phyloP scores from a whole-genome alignment of 2,888 invertebrate genomes.

The Holacanthella duospinosa region DNA sequence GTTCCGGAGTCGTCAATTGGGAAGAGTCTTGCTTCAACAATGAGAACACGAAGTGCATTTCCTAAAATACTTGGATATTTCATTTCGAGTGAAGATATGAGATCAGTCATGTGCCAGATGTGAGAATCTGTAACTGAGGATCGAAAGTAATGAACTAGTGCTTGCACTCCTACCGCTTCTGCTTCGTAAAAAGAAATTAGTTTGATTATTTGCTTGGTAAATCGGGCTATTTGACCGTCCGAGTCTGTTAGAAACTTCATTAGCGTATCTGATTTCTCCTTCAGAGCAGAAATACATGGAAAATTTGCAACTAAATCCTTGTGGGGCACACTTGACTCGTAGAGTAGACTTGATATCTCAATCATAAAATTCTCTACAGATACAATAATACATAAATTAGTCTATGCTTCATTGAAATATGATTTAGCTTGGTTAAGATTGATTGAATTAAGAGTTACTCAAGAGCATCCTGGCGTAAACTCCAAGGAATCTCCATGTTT shows the following conservation, averaged over 20 bases:
- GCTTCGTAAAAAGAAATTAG: slow-evolving; percentile 26
- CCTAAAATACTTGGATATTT: slow-evolving; percentile 27
- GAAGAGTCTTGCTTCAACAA: slow-evolving; percentile 12
- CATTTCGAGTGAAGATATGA: slow-evolving; percentile 24
- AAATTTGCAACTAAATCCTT: slow-evolving; percentile 26
- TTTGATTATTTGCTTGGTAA: slow-evolving; percentile 27
- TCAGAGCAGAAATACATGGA: slow-evolving; percentile 27
- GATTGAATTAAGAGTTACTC: no score
- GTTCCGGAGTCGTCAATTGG: not conserved
- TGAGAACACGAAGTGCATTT: slow-evolving; percentile 21
- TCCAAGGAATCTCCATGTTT: slow-evolving; percentile 20
- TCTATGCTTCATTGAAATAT: not conserved
- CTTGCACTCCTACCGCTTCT: slow-evolving; percentile 25
- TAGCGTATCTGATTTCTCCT: slow-evolving; percentile 20
- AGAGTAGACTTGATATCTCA: slow-evolving; percentile 25
- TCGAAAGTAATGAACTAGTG: slow-evolving; percentile 25
- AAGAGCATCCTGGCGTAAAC: slow-evolving; percentile 20
- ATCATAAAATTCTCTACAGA: slow-evolving; percentile 27
- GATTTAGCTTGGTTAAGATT: not conserved
- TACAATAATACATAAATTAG: not conserved
- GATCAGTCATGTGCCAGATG: slow-evolving; percentile 28
- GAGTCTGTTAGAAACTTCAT: slow-evolving; percentile 27
- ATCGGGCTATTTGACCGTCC: slow-evolving; percentile 21
- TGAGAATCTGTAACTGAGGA: slow-evolving; percentile 24
- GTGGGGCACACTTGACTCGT: slow-evolving; percentile 22